Conservation (phyloP, 2,113 vertebrate species). For the Antigone vipio region DNA sequence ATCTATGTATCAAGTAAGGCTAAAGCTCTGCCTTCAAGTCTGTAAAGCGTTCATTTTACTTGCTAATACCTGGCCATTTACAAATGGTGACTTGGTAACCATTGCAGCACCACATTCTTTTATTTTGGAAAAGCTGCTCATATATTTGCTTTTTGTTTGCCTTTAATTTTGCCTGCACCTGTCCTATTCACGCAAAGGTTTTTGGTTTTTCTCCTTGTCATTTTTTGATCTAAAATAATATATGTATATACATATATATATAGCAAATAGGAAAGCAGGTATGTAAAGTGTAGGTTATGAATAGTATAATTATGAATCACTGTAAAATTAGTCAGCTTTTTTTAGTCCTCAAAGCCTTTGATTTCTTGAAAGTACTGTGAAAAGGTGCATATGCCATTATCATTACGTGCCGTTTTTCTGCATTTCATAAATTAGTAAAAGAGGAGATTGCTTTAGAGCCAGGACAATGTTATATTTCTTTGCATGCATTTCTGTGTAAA, state of each 20-base stretch:
- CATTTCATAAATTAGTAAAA: neutral
- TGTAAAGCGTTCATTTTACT: neutral
- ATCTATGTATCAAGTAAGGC: neutral
- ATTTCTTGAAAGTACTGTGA: slow-evolving; percentile 11
- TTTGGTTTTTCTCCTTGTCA: neutral
- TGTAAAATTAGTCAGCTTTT: neutral
- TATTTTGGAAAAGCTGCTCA: neutral
- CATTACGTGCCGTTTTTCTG: neutral
- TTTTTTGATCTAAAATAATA: neutral
- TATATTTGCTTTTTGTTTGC: neutral
- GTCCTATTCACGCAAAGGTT: neutral
- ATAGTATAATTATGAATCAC: slow-evolving; percentile 26
- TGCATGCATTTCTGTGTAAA: neutral
- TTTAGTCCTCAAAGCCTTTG: slow-evolving; percentile 13
- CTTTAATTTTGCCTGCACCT: neutral
- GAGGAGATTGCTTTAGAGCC: neutral
- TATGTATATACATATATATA: neutral
- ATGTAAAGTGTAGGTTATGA: neutral
- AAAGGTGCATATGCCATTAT: neutral
- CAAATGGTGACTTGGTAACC: neutral
- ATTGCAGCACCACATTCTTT: neutral
- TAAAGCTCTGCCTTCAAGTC: neutral
- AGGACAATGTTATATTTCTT: neutral
- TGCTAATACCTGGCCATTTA: neutral
- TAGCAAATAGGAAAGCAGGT: neutral